Conservation (phyloP, 2,113 vertebrate species). For the Cebidichthys violaceus region DNA sequence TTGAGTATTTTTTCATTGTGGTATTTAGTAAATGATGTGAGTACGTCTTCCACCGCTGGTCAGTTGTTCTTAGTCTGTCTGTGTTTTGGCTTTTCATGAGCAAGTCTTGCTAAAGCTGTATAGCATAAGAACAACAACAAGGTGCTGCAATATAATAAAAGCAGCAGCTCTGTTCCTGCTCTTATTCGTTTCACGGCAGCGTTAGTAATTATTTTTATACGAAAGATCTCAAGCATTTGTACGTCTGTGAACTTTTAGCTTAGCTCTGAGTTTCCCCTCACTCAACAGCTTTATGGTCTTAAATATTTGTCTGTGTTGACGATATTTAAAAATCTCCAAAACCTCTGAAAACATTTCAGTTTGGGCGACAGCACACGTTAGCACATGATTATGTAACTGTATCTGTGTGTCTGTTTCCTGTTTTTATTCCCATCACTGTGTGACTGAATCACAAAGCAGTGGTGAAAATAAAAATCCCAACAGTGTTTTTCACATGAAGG, state of each 20-base stretch:
- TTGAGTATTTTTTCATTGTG: neutral
- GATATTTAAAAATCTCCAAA: neutral
- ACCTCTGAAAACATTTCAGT: neutral
- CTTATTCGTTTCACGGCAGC: neutral
- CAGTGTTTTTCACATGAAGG: neutral
- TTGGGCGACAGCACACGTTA: neutral
- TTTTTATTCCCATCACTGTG: neutral
- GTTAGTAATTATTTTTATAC: neutral
- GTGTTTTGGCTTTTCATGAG: neutral
- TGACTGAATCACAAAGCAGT: neutral
- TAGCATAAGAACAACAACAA: neutral
- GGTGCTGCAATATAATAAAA: neutral
- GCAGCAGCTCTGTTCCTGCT: neutral
- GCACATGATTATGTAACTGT: neutral
- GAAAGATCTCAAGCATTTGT: neutral
- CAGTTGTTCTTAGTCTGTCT: neutral
- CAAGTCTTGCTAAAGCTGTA: neutral
- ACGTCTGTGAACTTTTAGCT: conserved; percentile 44
- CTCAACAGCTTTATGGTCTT: conserved; percentile 40
- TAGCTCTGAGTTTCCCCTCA: conserved; percentile 32
- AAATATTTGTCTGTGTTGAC: neutral
- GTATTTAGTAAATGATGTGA: neutral
- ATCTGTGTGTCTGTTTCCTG: neutral
- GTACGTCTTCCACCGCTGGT: neutral
- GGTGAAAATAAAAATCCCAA: neutral